A percentile compares a stretch with the other conserved stretches of the same genome.
Evolutionary conservation across 2,113 vertebrate species (phyloP).

Genomic region (Peromyscus californicus): DNA sequence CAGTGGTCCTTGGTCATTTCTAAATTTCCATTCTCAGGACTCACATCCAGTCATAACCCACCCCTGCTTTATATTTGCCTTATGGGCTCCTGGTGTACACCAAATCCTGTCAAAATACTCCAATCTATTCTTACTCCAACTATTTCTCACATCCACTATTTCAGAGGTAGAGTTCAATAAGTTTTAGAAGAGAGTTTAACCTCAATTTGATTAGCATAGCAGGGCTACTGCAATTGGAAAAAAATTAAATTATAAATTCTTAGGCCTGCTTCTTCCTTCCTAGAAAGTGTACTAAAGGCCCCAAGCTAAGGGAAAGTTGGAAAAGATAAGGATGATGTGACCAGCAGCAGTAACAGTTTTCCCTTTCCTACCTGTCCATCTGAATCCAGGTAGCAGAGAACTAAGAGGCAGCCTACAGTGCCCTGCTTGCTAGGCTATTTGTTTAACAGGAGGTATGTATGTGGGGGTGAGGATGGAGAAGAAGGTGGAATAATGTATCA

Average conservation of each 20-base stretch:
- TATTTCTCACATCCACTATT: slow-evolving; percentile 19
- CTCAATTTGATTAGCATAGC: slow-evolving; percentile 27
- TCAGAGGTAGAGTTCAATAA: neutral
- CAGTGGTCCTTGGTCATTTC: slow-evolving; percentile 34
- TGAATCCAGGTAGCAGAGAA: neutral
- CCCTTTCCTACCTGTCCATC: neutral
- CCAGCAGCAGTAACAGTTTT: neutral
- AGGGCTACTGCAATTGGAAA: slow-evolving; percentile 19
- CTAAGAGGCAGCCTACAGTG: neutral
- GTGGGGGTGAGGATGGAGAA: too few relatives aligned
- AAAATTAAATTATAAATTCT: slow-evolving; percentile 60
- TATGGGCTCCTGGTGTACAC: neutral
- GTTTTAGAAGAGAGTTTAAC: slow-evolving; percentile 36
- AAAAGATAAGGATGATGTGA: neutral
- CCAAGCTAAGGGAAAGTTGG: neutral
- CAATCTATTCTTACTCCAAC: slow-evolving; percentile 12
- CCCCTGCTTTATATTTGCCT: neutral
- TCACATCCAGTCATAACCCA: neutral
- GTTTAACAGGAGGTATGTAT: neutral
- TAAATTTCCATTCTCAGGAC: neutral
- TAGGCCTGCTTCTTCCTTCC: neutral
- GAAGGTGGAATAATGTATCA: neutral
- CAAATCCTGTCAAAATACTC: neutral
- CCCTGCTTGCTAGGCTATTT: neutral
- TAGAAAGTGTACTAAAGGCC: slow-evolving; percentile 1